Base-by-base conservation (phyloP, 2,888 invertebrate species). In the Diaprepes abbreviatus region DNA sequence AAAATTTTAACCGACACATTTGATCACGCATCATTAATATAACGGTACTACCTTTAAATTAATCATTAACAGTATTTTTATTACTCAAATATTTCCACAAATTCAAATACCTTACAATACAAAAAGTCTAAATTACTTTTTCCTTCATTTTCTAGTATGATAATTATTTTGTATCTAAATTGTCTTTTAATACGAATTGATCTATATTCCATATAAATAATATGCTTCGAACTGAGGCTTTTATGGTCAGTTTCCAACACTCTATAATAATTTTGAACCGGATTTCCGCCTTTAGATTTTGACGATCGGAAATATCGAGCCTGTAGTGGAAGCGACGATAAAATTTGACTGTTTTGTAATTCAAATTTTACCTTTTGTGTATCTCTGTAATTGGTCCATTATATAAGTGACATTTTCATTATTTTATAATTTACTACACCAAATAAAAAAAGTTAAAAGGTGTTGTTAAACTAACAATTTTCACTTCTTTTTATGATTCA, bases 291-390 rank as follows among this genome's bases (percentile, higher is more conserved):
- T 50, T 50, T 50, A 24, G 48, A 50, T 14, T 50, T 50, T 50
- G 14, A 28, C 16, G 48, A 16, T 50, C 28, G 48, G 45, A 50
- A 50, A 50, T 50, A 50, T 50, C 48, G 48, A 50, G 48, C 48
- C 6, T 31, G 48, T 16, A 50, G 28, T 9, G 9, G 9, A 50
- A 50, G 31, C 28, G 16, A 3, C 28, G 28, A 50, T 50, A 50
- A 50, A 50, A 50, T 50, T 50, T 50, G 28, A 50, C 28, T 28
- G 21, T 14, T 50, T 16, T 9, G 16, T 14, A 50, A 50, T 50
- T 50, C 14, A 50, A 28, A 50, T 21, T 50, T 50, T 31, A 50
- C 28, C 28, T 50, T 31, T 50, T 31, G 16, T 6, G 21, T 3
- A 21, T 10, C 21, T 12, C 12, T 48, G 16, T 14, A 50, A 50